phyloP scores from a whole-genome alignment of 2,797 vertebrate species.

The Pampus argenteus region DNA sequence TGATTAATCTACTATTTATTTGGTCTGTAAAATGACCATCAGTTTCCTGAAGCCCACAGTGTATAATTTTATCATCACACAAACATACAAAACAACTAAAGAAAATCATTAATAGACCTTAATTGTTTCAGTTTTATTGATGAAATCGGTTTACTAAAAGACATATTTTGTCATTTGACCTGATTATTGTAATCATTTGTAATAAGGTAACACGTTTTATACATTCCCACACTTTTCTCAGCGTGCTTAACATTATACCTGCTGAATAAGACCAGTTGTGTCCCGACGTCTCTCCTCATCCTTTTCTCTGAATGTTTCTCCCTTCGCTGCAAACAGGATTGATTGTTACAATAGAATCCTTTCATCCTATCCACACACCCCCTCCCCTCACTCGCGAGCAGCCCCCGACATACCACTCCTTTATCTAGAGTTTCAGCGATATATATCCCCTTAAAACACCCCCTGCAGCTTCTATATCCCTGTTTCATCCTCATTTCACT shows the following conservation, averaged over 20 bases:
- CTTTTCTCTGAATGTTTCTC: constrained; percentile 14
- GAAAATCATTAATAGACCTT: neutral
- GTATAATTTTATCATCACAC: neutral
- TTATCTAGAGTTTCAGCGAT: constrained; percentile 13
- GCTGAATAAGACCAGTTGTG: neutral
- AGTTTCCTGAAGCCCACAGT: no score
- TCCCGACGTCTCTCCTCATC: constrained; percentile 2
- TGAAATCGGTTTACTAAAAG: no score
- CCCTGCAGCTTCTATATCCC: neutral
- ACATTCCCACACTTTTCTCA: neutral
- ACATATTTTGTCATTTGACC: no score
- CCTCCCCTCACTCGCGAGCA: constrained; percentile 11
- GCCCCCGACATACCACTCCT: constrained; percentile 13
- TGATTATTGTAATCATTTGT: neutral
- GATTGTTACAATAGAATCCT: constrained; percentile 35
- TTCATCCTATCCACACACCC: constrained; percentile 32
- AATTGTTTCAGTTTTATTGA: neutral
- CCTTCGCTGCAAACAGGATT: constrained; percentile 22
- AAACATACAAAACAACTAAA: constrained; percentile 1
- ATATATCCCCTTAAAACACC: constrained; percentile 36
- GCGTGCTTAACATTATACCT: neutral
- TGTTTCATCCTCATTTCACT: neutral
- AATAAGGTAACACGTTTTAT: neutral
- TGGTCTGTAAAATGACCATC: neutral
- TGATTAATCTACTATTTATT: neutral